Evolutionary conservation across 2,797 vertebrate genomes (phyloP).

Genomic region (Danio tinwini): DNA sequence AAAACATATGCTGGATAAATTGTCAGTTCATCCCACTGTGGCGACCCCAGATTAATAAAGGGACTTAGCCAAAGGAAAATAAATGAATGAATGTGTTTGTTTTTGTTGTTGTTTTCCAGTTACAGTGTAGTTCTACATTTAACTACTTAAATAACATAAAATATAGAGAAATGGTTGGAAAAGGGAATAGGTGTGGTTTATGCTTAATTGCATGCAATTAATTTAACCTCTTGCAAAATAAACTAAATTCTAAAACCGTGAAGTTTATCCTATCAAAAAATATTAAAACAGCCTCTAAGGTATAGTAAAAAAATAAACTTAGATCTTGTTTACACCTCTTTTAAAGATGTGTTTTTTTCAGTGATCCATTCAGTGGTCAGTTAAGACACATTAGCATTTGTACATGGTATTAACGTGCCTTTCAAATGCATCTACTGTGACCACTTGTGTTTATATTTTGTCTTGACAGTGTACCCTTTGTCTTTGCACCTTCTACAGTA

Average conservation of each 20-base stretch:
- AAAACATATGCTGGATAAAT: too few species aligned
- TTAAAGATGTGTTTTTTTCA: background rate
- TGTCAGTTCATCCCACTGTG: too few species aligned
- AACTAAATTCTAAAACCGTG: too few species aligned
- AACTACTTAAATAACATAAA: too few species aligned
- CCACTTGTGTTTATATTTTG: conserved; percentile 6
- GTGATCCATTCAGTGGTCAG: background rate
- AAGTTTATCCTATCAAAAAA: background rate
- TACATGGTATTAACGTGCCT: background rate
- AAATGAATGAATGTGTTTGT: background rate
- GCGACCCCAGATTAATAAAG: too few species aligned
- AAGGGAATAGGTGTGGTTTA: too few species aligned
- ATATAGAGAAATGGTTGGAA: too few species aligned
- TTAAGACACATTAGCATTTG: background rate
- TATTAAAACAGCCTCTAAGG: background rate
- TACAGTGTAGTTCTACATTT: too few species aligned
- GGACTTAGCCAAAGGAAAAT: background rate
- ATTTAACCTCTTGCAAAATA: too few species aligned
- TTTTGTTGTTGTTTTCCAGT: too few species aligned
- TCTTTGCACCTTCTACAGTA: background rate
- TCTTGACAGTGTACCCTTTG: background rate
- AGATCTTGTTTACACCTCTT: background rate
- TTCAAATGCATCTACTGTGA: background rate
- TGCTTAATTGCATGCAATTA: too few species aligned
- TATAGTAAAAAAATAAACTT: background rate